Evolutionary conservation across 2,888 invertebrate species (phyloP), one percentile per base, ranked within the genome.

Genomic region (Drosophila dives): DNA sequence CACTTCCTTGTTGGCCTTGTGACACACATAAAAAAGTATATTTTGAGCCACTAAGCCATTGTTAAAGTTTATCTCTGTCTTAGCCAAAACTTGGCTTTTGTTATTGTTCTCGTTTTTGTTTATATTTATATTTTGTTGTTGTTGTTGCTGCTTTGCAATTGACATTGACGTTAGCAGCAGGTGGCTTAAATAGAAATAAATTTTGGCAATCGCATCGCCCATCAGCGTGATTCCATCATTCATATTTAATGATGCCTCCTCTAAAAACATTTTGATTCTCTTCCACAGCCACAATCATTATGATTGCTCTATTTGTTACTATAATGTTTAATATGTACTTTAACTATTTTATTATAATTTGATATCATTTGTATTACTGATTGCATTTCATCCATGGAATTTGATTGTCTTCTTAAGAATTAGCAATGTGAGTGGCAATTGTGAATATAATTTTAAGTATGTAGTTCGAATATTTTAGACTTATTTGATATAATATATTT

Each of bases 51-150:
- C 83, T 88, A 85, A 84, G 84, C 84, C 59, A 77, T 83, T 88
- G 84, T 84, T 84, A 73, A 84, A 88, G 86, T 88, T 87, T 83
- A 87, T 84, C 83, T 84, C 74, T 71, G 77, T 86, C 80, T 82
- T 84, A 83, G 73, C 70, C 83, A 85, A 87, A 83, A 65, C 83
- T 62, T 65, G 66, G 66, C 67, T 74, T 66, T 67, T 77, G 56
- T 73, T 66, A 64, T 67, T 68, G 54, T 48, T 40, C 55, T 54
- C 50, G 58, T 63, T 69, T 72, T 56, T 59, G 33, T 17, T 17
- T 38, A 23, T 45, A 45, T 23, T 23, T 62, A 53, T 29, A 54
- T 63, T 63, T 73, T 51, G 42, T 59, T 49, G 48, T 49, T 45
- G 53, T 42, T 66, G 34, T 40, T 64, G 49, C 33, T 62, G 58